phyloP scores from a whole-genome alignment of 2,113 vertebrate genomes.

The Hiodon tergisus region DNA sequence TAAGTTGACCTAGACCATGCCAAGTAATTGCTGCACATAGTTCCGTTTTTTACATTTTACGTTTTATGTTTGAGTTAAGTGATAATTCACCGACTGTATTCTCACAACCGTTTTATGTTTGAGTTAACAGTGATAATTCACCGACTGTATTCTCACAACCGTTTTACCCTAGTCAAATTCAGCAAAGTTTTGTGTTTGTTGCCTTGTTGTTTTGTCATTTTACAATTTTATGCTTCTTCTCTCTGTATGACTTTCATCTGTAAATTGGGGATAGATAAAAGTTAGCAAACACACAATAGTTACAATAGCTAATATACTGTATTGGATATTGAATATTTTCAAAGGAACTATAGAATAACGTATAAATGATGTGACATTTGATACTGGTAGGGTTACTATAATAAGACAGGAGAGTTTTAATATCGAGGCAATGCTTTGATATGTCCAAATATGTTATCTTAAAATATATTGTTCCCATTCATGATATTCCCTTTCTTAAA shows the following conservation, averaged over 20 bases:
- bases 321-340: not conserved
- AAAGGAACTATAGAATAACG: not conserved
- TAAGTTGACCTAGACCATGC: constrained; percentile 28
- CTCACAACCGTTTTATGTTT: constrained; percentile 3
- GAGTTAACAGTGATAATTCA: constrained; percentile 3
- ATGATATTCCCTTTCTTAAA: not conserved
- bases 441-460: not conserved
- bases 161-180: not conserved
- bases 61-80: not conserved
- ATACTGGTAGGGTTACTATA: constrained; percentile 9
- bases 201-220: constrained; percentile 51
- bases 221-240: constrained; percentile 14
- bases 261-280: not conserved
- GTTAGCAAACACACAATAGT: not conserved
- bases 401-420: constrained; percentile 2
- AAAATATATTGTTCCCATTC: not conserved
- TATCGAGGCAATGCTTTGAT: not conserved
- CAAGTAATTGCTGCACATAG: constrained; percentile 17
- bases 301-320: not conserved
- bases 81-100: not conserved
- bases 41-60: constrained; percentile 24
- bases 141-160: not conserved
- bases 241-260: constrained; percentile 6
- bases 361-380: not conserved
- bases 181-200: constrained; percentile 38